Base-by-base conservation (phyloP, 2,888 invertebrate species). In the Diachrysia chrysitis region DNA sequence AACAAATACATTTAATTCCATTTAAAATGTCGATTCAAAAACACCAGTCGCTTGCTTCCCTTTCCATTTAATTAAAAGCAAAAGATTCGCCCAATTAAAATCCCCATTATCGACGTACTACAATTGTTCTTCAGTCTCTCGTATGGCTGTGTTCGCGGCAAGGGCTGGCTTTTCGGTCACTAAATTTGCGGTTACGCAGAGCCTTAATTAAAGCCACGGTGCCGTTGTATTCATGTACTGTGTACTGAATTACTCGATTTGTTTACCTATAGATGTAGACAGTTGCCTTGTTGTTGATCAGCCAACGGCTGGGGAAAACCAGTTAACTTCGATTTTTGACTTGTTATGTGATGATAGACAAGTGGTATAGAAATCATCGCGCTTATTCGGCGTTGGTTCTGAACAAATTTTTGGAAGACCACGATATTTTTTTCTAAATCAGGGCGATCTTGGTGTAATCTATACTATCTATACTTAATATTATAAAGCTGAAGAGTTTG, bases 111-210 rank as follows among this genome's bases (percentile, higher is more conserved):
- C 19, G 7, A 51, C 21, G 19, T 51, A 10, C 10, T 51, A 10
- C 12, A 51, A 51, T 51, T 51, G 21, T 51, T 51, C 48, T 21
- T 21, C 48, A 51, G 21, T 51, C 10, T 12, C 19, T 48, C 4
- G 48, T 51, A 21, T 21, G 19, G 17, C 14, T 9, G 16, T 48
- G 17, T 63, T 63, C 75, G 66, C 64, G 60, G 81, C 58, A 77
- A 79, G 80, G 79, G 69, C 58, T 55, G 76, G 76, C 83, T 82
- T 86, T 87, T 85, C 80, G 85, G 83, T 82, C 84, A 83, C 89
- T 84, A 86, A 89, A 90, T 91, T 87, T 87, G 90, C 87, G 89
- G 89, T 84, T 79, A 67, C 83, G 78, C 84, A 78, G 81, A 64
- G 83, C 84, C 83, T 88, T 90, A 87, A 91, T 91, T 88, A 90